A percentile compares a stretch with the other conserved stretches of the same genome.
phyloP scores from a whole-genome alignment of 2,797 vertebrate genomes.

The Peromyscus attwateri region DNA sequence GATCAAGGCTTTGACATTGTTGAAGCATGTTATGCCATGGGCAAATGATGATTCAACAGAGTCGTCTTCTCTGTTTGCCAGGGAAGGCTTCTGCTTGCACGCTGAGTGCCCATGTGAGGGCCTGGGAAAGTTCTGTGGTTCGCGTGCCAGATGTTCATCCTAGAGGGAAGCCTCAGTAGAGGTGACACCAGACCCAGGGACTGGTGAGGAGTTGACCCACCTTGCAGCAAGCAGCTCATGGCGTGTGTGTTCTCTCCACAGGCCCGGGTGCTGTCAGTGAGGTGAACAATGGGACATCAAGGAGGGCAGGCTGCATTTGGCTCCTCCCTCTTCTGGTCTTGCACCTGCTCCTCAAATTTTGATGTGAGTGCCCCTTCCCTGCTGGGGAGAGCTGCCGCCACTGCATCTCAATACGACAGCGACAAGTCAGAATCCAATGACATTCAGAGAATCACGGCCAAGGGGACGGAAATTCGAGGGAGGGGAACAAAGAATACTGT shows the following conservation, averaged over 20 bases:
- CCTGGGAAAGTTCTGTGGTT: background rate
- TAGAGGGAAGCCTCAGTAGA: background rate
- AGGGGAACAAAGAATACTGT: constrained; percentile 82
- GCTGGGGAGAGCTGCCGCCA: constrained; percentile 67
- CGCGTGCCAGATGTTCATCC: accelerated
- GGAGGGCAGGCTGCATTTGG: constrained; percentile 87
- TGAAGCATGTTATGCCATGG: background rate
- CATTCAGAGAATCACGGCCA: constrained; percentile 83
- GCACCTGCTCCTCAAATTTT: constrained; percentile 93
- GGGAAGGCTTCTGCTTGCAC: accelerated
- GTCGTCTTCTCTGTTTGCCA: background rate
- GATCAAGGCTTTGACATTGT: too few species aligned
- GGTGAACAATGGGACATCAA: constrained; percentile 91
- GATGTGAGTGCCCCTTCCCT: constrained; percentile 88
- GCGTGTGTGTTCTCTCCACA: constrained; percentile 78
- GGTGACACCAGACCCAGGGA: background rate
- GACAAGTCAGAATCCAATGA: constrained; percentile 75
- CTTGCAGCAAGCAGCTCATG: background rate
- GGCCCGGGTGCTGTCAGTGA: constrained; percentile 96
- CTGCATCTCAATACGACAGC: constrained; percentile 39
- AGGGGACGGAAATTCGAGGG: constrained; percentile 87
- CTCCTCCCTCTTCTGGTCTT: constrained; percentile 91
- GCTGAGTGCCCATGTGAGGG: accelerated
- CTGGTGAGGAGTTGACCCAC: accelerated
- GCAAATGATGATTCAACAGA: background rate